phyloP scores from a whole-genome alignment of 2,888 invertebrate genomes.

The Epinotia demarniana region DNA sequence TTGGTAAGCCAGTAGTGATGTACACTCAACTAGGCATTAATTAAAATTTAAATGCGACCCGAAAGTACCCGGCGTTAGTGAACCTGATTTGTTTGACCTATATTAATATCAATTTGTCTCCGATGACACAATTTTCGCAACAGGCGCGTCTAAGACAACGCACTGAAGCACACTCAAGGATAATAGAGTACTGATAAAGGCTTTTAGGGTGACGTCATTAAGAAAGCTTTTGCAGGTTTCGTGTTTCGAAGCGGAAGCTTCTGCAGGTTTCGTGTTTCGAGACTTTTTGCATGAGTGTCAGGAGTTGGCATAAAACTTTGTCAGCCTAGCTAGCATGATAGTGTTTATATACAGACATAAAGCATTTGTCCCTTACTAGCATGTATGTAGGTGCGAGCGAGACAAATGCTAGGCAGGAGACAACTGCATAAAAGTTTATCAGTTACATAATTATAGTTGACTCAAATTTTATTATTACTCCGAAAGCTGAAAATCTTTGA shows the following conservation, averaged over 20 bases:
- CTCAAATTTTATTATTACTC: too few relatives aligned
- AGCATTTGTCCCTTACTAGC: too few relatives aligned
- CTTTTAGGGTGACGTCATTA: slow-evolving; percentile 29
- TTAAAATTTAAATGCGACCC: not conserved
- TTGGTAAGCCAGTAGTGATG: too few relatives aligned
- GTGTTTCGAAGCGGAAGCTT: not conserved
- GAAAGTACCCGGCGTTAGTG: not conserved
- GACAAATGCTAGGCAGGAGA: too few relatives aligned
- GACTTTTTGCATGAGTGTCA: too few relatives aligned
- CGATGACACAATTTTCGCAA: slow-evolving; percentile 6
- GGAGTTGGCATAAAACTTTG: not conserved
- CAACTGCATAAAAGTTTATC: too few relatives aligned
- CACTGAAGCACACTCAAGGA: slow-evolving; percentile 11
- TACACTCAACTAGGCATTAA: too few relatives aligned
- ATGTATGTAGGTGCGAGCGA: too few relatives aligned
- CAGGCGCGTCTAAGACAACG: not conserved
- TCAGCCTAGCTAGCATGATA: too few relatives aligned
- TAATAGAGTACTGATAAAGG: slow-evolving; percentile 12
- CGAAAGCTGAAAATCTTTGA: too few relatives aligned
- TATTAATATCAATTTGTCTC: not conserved
- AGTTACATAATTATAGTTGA: too few relatives aligned
- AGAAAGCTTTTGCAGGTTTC: slow-evolving; percentile 4
- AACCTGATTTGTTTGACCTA: slow-evolving; percentile 9
- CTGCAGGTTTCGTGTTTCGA: slow-evolving; percentile 18
- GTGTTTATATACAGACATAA: too few relatives aligned